Percentiles rank a stretch among this genome's conserved stretches.
phyloP scores from a whole-genome alignment of 2,797 vertebrate species.

The Antennarius maculatus region DNA sequence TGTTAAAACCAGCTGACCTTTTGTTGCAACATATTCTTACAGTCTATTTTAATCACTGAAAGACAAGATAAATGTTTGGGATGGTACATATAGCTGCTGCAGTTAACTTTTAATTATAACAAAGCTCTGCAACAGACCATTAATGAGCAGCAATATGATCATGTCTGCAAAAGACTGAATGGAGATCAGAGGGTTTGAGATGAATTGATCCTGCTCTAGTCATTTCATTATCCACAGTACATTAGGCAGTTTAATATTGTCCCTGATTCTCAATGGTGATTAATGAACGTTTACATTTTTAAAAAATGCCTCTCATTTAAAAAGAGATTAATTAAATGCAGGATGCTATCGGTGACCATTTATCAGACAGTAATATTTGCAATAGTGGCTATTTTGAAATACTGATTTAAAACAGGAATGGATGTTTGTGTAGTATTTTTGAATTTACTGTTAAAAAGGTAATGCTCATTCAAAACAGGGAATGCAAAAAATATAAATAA shows the following conservation, averaged over 20 bases:
- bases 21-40: conserved; percentile 4
- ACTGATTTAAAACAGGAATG: not conserved
- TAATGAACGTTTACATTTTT: conserved; percentile 41
- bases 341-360: not conserved
- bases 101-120: conserved; percentile 54
- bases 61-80: conserved; percentile 24
- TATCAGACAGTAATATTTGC: conserved; percentile 1
- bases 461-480: not conserved
- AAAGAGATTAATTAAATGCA: conserved; percentile 26
- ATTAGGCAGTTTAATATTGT: conserved; percentile 45
- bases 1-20: not conserved
- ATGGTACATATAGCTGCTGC: conserved; percentile 10
- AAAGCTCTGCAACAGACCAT: conserved; percentile 23
- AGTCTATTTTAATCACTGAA: conserved; percentile 14
- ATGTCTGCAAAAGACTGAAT: conserved; percentile 30
- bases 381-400: not conserved
- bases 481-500: not conserved
- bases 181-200: conserved; percentile 21
- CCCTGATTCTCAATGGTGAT: conserved; percentile 43
- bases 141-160: conserved; percentile 23
- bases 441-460: not conserved
- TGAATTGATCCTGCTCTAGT: conserved; percentile 39
- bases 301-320: conserved; percentile 35
- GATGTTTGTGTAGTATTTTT: not conserved
- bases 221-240: conserved; percentile 60